A percentile compares a stretch with the other conserved stretches of the same genome.
Conservation (phyloP, 2,888 invertebrate species). For the Yponomeuta sedellus region DNA sequence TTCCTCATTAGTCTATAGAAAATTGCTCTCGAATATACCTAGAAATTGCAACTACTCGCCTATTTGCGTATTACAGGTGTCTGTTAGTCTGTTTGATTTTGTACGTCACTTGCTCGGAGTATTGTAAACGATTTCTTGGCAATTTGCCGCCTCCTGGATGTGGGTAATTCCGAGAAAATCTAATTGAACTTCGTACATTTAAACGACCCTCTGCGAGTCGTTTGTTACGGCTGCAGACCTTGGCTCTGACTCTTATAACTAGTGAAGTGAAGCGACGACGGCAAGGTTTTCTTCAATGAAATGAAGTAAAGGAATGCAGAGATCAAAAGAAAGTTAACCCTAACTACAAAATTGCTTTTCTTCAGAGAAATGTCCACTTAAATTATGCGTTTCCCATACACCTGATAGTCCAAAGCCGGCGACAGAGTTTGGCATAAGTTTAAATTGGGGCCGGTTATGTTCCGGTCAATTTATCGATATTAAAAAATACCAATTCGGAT, state of each 20-base stretch:
- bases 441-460: constrained; percentile 11
- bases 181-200: background rate
- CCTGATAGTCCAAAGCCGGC: background rate
- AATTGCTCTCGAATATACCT: background rate
- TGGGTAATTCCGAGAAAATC: constrained; percentile 15
- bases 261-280: background rate
- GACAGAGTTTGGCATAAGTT: background rate
- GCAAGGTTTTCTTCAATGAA: background rate
- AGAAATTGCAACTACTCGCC: background rate
- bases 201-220: background rate
- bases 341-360: background rate
- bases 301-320: background rate
- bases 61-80: background rate
- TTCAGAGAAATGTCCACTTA: background rate
- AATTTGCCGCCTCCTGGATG: constrained; percentile 30
- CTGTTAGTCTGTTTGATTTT: background rate
- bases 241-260: background rate
- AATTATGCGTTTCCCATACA: background rate
- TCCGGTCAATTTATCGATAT: constrained; percentile 11
- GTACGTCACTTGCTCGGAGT: constrained; percentile 17
- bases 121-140: constrained; percentile 34
- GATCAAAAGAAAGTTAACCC: background rate
- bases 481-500: constrained; percentile 13
- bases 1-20: background rate
- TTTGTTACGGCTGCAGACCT: background rate